Base-by-base conservation (phyloP, 1,140 invertebrate species). In the Vanessa atalanta region DNA sequence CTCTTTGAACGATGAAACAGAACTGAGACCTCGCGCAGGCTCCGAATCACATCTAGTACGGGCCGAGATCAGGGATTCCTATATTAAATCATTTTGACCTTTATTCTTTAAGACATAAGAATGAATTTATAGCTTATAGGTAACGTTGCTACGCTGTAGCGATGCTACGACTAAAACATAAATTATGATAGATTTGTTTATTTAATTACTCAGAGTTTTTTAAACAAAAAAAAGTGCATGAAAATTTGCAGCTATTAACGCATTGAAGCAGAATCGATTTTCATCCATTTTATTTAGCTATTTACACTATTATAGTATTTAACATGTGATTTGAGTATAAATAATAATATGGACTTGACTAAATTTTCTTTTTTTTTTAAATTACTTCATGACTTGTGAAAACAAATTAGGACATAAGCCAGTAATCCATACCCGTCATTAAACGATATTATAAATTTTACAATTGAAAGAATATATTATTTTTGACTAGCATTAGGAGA, bases 1-100 rank as follows among this genome's bases (percentile, higher is more conserved):
- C 77, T 47, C 70, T 53, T 68, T 69, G 65, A 76, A 72, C 48
- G 76, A 69, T 75, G 74, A 70, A 76, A 78, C 73, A 76, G 76
- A 73, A 86, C 84, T 86, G 83, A 81, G 74, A 61, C 77, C 76
- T 73, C 83, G 84, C 84, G 84, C 84, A 86, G 84, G 80, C 84
- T 86, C 84, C 81, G 80, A 83, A 75, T 81, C 79, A 82, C 82
- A 82, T 78, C 79, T 60, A 69, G 53, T 47, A 83, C 75, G 76
- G 81, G 75, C 72, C 73, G 37, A 71, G 65, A 73, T 61, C 71
- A 50, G 64, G 37, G 47, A 37, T 57, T 26, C 31, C 5, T 50
- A 37, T 64, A 16, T 53, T 23, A 43, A 23, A 53, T 23, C 14
- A 65, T 71, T 50, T 67, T 67, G 14, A 51, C 53, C 55, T 43